These are phyloP conservation scores for Tipula vernalis DNA, from an alignment of 2,888 invertebrate species.

Conservation along the genomic window DNA sequence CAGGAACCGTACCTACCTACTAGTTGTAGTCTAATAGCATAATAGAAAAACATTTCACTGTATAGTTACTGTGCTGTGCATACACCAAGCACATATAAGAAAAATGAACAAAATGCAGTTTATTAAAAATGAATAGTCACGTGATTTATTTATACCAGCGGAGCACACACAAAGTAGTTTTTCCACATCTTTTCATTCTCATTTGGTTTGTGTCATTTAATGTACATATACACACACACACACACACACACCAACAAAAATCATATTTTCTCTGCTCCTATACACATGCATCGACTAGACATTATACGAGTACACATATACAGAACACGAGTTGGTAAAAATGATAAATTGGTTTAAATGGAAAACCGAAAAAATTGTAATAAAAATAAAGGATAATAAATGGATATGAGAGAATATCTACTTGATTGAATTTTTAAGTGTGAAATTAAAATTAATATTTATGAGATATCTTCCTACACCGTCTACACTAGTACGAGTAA, in stretches of 20 bases:
- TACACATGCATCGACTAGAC: not conserved
- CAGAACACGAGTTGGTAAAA: not conserved
- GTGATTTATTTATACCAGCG: not conserved
- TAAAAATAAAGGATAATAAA: not conserved
- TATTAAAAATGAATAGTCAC: not conserved
- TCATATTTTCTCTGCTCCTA: not conserved
- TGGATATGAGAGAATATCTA: not conserved
- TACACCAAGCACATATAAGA: not conserved
- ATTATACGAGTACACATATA: not conserved
- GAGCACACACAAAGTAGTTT: not conserved
- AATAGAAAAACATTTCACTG: not conserved
- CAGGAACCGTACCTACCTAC: not conserved
- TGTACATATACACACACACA: not conserved
- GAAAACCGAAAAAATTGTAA: not conserved
- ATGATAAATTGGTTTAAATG: not conserved
- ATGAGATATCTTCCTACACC: not conserved
- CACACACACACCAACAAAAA: not conserved
- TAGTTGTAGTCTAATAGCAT: not conserved
- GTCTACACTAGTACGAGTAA: not conserved
- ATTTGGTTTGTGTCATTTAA: not conserved
- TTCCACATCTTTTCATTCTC: not conserved
- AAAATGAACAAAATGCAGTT: not conserved
- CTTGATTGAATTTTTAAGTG: not conserved
- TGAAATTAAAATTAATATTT: not conserved
- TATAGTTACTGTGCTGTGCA: not conserved